Evolutionary conservation across 1,140 invertebrate species (phyloP), one percentile per base, ranked within the genome.

Genomic region (Drosophila rufa): DNA sequence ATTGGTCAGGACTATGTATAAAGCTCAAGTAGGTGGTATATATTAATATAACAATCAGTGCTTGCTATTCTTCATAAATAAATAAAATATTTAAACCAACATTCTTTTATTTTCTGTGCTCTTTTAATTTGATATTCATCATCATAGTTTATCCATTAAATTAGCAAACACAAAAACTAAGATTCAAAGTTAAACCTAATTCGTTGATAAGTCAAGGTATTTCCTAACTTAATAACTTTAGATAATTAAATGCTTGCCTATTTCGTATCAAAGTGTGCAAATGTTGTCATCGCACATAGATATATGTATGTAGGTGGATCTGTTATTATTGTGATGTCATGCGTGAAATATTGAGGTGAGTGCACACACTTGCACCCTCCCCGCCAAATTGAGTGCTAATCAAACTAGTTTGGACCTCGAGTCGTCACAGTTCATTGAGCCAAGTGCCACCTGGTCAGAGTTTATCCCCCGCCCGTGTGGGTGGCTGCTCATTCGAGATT

Each of bases 311-410:
- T 38, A 11, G 42, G 30, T 59, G 46, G 25, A 68, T 59, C 64
- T 78, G 73, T 81, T 81, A 84, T 90, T 64, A 53, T 76, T 73
- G 59, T 75, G 67, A 85, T 79, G 70, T 85, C 81, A 85, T 68
- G 75, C 81, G 69, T 80, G 65, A 85, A 82, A 77, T 75, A 77
- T 85, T 79, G 82, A 90, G 86, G 81, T 82, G 81, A 90, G 66
- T 61, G 60, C 73, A 60, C 80, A 78, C 77, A 71, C 80, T 74
- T 80, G 65, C 73, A 61, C 58, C 50, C 61, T 15, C 58, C 47
- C 47, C 48, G 36, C 53, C 46, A 38, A 69, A 68, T 84, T 55
- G 55, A 61, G 53, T 70, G 58, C 75, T 90, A 82, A 90, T 80
- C 70, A 73, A 75, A 77, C 79, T 79, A 76, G 82, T 68, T 56